Conservation (phyloP, 1,140 invertebrate species). For the Hyles vespertilio region DNA sequence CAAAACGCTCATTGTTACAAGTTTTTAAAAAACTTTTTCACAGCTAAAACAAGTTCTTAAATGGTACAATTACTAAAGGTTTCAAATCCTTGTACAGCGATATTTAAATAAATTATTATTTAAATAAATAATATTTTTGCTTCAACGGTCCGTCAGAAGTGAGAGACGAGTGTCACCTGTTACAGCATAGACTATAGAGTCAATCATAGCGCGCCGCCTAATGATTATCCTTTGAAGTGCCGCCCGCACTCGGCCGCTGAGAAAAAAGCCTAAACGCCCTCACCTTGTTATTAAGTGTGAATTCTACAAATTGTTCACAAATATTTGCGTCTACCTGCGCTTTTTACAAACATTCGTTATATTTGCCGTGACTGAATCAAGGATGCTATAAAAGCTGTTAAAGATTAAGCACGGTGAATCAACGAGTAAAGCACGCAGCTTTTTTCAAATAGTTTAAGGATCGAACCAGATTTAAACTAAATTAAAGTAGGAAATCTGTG, state of each 20-base stretch:
- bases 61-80: too few species aligned
- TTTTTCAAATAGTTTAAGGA: not conserved
- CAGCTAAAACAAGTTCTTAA: too few species aligned
- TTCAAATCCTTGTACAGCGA: too few species aligned
- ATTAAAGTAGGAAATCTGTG: too few species aligned
- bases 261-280: constrained; percentile 39
- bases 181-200: constrained; percentile 39
- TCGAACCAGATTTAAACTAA: too few species aligned
- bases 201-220: constrained; percentile 59
- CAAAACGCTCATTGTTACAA: too few species aligned
- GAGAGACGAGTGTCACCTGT: constrained; percentile 28
- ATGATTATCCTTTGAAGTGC: constrained; percentile 62
- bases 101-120: too few species aligned
- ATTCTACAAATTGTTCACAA: constrained; percentile 74
- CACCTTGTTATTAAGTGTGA: constrained; percentile 71
- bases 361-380: constrained; percentile 62
- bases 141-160: too few species aligned
- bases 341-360: constrained; percentile 55
- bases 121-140: too few species aligned
- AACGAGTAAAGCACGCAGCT: constrained; percentile 9
- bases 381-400: constrained; percentile 47
- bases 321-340: constrained; percentile 74
- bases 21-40: too few species aligned
- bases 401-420: constrained; percentile 55
- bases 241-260: constrained; percentile 25